Evolutionary conservation across 2,113 vertebrate species (phyloP), one percentile per base, ranked within the genome.

Genomic region (Percina caprodes): DNA sequence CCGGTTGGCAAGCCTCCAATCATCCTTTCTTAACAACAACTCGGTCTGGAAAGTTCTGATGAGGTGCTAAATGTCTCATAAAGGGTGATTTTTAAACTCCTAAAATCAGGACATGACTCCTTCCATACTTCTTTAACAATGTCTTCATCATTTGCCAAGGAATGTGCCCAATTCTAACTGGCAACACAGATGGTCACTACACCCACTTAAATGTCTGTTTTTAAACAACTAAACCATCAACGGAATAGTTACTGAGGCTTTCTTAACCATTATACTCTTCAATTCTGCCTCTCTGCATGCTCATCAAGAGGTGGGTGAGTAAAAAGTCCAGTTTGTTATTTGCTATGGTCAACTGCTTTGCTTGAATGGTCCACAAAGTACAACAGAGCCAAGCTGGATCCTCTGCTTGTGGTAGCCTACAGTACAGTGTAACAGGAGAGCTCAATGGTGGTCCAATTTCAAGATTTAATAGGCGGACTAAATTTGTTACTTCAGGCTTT

Each of bases 11-110:
- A 68, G 74, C 58, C 48, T 89, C 88, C 92, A 92, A 67, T 68
- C 59, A 35, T 68, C 70, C n/a, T 14, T 83, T 80, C 18, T 85
- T 88, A 82, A 89, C 86, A 89, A 76, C 72, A 68, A 72, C 55
- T 74, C 82, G 85, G 92, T 91, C 89, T 95, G 94, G 91, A 86
- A 91, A 90, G 45, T 80, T 75, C 73, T 94, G 93, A 95, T 95
- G 91, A 95, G 89, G 94, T 96, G 94, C 86, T 93, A 95, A 94
- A 89, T 89, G 83, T 90, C 73, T 89, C 86, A 91, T 95, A 95
- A 95, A 94, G 84, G 79, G 72, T 83, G 88, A 93, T 90, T 91
- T 88, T 91, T 88, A 87, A 91, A 92, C 82, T 80, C 82, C 77
- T 90, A 88, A 84, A 92, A 89, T 93, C 77, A 88, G 84, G 84